These are phyloP conservation scores for Knipowitschia caucasica DNA, from an alignment of 2,797 vertebrate genomes.

Conservation along the genomic window DNA sequence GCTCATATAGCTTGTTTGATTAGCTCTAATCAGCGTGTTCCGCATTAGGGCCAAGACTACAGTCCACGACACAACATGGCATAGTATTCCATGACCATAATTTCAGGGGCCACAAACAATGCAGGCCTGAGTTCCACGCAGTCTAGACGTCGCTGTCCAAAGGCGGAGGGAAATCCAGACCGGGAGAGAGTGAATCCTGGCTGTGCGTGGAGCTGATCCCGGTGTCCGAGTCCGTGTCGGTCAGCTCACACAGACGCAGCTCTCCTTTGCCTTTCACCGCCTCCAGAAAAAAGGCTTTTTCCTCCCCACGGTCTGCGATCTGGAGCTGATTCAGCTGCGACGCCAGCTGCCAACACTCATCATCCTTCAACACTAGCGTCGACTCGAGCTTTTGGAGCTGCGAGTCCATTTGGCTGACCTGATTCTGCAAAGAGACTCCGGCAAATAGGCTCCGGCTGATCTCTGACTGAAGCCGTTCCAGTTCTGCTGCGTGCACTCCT, in stretches of 20 bases:
- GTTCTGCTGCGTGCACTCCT: constrained; percentile 52
- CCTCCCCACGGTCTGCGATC: constrained; percentile 58
- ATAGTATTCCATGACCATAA: no score
- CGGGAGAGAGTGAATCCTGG: constrained; percentile 88
- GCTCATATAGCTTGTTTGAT: no score
- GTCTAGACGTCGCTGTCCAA: constrained; percentile 74
- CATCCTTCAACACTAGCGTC: constrained; percentile 80
- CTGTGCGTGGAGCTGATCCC: constrained; percentile 98
- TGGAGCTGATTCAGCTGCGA: constrained; percentile 81
- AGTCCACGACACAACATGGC: no score
- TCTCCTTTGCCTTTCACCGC: constrained; percentile 68
- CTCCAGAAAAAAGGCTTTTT: constrained; percentile 45
- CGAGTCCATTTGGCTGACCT: constrained; percentile 81
- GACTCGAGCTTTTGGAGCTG: constrained; percentile 80
- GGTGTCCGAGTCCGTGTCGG: constrained; percentile 96
- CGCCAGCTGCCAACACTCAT: constrained; percentile 86
- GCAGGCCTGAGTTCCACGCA: no score
- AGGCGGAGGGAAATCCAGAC: constrained; percentile 72
- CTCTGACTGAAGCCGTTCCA: constrained; percentile 77
- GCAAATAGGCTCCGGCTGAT: constrained; percentile 81
- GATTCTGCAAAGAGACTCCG: constrained; percentile 81
- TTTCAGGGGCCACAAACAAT: no score
- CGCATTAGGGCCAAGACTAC: no score
- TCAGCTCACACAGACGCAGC: constrained; percentile 74
- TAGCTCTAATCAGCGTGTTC: no score